Percentiles rank a stretch among this genome's conserved stretches.
These are phyloP conservation scores for Cladorhizidae sp. DNA, from an alignment of 37 sponge, comb jelly and placozoan genomes.

Conservation along the genomic window DNA sequence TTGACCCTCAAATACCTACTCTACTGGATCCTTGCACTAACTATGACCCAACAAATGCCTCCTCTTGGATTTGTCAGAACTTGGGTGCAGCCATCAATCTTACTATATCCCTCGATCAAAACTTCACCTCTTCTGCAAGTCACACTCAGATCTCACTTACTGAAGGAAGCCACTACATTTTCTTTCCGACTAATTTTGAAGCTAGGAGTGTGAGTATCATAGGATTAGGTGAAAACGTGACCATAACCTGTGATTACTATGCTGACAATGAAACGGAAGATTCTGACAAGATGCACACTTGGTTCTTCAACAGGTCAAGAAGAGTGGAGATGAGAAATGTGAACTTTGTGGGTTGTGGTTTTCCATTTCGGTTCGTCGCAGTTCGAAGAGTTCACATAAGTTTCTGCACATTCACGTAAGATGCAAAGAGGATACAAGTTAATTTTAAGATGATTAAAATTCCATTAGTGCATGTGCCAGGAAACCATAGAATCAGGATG, in stretches of 20 bases:
- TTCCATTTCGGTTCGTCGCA: conserved; percentile 33
- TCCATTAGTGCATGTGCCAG: too few species aligned
- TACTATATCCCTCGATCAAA: not conserved
- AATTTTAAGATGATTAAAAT: too few species aligned
- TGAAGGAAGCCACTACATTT: not conserved
- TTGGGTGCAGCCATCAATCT: not conserved
- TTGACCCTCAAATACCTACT: too few species aligned
- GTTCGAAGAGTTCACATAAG: conserved; percentile 14
- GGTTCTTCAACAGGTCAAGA: conserved; percentile 18
- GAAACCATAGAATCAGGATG: too few species aligned
- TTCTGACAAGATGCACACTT: conserved; percentile 16
- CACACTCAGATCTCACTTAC: not conserved
- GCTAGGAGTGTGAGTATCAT: not conserved
- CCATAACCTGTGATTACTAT: not conserved
- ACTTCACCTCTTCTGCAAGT: not conserved
- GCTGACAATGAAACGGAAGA: not conserved
- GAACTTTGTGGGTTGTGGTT: conserved; percentile 30
- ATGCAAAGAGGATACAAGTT: too few species aligned
- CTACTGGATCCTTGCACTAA: too few species aligned
- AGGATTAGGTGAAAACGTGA: not conserved
- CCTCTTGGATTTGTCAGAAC: not conserved
- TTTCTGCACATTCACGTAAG: conserved; percentile 50
- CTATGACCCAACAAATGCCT: too few species aligned
- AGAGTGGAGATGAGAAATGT: conserved; percentile 3
- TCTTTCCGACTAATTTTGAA: not conserved